phyloP scores from a whole-genome alignment of 1,140 invertebrate species.

The Paraescarpia echinospica region DNA sequence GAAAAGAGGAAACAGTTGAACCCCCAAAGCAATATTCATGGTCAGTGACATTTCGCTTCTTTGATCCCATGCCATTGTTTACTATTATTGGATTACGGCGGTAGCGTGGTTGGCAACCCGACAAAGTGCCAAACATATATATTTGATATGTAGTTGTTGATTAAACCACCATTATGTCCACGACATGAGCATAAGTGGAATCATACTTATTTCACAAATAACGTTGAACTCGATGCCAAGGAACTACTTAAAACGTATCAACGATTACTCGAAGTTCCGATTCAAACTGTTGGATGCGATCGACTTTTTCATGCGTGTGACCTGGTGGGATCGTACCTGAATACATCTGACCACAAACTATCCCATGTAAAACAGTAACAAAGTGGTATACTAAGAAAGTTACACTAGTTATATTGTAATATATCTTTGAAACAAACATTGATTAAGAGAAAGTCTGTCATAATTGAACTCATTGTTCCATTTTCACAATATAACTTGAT shows the following conservation, averaged over 20 bases:
- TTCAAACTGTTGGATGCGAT: background rate
- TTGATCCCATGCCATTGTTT: background rate
- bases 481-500: no score
- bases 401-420: background rate
- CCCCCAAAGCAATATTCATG: constrained; percentile 22
- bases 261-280: background rate
- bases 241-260: no score
- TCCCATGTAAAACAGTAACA: background rate
- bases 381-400: no score
- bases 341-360: background rate
- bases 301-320: background rate
- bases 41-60: constrained; percentile 6
- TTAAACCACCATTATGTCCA: background rate
- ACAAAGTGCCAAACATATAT: background rate
- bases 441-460: no score
- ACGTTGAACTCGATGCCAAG: background rate
- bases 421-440: background rate
- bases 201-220: background rate
- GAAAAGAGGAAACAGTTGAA: background rate
- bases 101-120: background rate
- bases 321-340: background rate
- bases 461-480: no score
- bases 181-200: background rate
- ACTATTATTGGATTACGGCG: background rate
- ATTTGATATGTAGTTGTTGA: background rate